Evolutionary conservation across 2,113 vertebrate species (phyloP), one percentile per base, ranked within the genome.

Genomic region (Polypterus senegalus): DNA sequence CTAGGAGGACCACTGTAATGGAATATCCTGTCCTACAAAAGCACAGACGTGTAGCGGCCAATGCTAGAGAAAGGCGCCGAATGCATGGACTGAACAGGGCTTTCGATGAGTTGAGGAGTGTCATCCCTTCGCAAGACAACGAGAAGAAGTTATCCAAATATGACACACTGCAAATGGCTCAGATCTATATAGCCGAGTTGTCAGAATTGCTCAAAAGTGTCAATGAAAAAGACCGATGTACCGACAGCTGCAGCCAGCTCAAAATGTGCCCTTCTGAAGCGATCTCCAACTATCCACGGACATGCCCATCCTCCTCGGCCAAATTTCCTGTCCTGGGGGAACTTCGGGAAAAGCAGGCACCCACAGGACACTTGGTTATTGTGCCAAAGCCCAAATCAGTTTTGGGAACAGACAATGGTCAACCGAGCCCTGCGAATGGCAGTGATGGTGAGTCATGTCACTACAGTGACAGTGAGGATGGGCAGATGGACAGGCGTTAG

Each of bases 51-150:
- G 83, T 87, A 3, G 87, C 87, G 1, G 87, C 87, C 63, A 89
- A 89, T 59, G 87, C 87, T 10, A 64, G 87, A 57, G 87, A 89
- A 71, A 73, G 87, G 66, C 74, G 86, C 45, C 74, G 87, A 73
- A 89, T 89, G 87, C 83, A 89, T 68, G 87, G 87, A 9, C 68
- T 89, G 43, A 89, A 89, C 62, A 76, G 83, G 46, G 87, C 87
- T 1, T 89, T 89, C 47, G 87, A 89, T 73, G 79, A 83, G 63
- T 76, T 89, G 49, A 69, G 87, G 58, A 88, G 82, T 65, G 87
- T 89, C 70, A 89, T 89, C 60, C 87, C 87, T 2, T 84, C 83
- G 0, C 59, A 86, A 69, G 83, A 86, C 27, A 87, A 87, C 63
- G 85, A 89, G 67, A 86, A 82, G 11, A 87, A 89, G 73, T 61